These are phyloP conservation scores for Neoseiulus cucumeris DNA, from an alignment of 1,140 invertebrate species.

Conservation along the genomic window DNA sequence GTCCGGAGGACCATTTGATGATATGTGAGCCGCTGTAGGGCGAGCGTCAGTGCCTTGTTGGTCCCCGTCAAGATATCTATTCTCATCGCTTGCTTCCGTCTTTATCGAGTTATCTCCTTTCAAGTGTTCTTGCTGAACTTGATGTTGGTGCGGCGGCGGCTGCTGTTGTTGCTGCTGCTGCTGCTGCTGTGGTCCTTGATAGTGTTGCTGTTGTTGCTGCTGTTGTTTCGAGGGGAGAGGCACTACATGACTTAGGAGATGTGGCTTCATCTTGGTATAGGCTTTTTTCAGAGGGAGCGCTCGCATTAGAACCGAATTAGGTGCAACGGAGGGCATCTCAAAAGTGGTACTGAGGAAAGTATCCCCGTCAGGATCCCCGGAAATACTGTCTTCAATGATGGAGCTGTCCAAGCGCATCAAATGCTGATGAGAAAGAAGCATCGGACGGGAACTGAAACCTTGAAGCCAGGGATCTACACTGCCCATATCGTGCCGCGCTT, in stretches of 20 bases:
- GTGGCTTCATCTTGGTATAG: conserved; percentile 5
- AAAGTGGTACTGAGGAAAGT: too few relatives aligned
- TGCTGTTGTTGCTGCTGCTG: not conserved
- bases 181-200: not conserved
- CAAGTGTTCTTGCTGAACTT: not conserved
- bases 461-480: not conserved
- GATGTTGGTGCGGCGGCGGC: not conserved
- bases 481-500: not conserved
- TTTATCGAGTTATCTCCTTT: not conserved
- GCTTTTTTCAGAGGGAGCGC: not conserved
- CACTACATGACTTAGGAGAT: not conserved
- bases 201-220: not conserved
- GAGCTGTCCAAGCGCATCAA: not conserved
- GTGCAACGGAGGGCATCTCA: not conserved
- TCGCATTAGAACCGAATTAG: not conserved
- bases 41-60: not conserved
- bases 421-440: not conserved
- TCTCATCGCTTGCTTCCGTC: not conserved
- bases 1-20: not conserved
- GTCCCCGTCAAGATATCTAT: not conserved
- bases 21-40: not conserved
- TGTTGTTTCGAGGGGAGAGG: not conserved
- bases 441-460: not conserved
- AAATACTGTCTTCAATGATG: not conserved
- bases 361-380: too few relatives aligned